Base-by-base conservation (phyloP, 2,113 vertebrate species). In the Ardeotis arabs region DNA sequence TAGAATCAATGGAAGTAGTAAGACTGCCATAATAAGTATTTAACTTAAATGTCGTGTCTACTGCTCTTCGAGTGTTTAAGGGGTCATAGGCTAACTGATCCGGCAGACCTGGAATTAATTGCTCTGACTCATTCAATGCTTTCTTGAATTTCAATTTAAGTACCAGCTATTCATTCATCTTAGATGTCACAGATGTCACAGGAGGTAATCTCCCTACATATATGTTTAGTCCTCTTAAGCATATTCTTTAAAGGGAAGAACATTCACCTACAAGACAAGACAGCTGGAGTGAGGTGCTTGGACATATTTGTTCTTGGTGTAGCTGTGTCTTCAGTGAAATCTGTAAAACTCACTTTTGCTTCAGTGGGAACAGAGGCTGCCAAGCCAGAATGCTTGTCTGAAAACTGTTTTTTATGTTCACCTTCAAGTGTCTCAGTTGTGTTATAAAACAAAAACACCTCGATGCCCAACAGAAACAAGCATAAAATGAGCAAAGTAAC, bases 41-140 rank as follows among this genome's bases (percentile, higher is more conserved):
- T 93, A 91, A 93, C 74, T 91, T 87, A 87, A 84, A 91, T 91
- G 62, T 94, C 94, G 87, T 81, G 74, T 96, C 91, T 96, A 73
- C 74, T 33, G 87, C 66, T 96, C 80, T 87, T 56, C 58, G 77
- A 89, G 70, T 91, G 89, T 95, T 96, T 93, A 95, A 94, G 62
- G 33, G 93, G 89, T 95, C 95, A 91, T 58, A 96, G 93, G 91
- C 89, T 96, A 96, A 97, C 96, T 94, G 87, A 53, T 97, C 69
- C 18, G 1, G 66, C 89, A 96, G 91, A 97, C 91, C 74, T 89
- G 9, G 21, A 93, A 96, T 96, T 96, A 96, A 96, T 96, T 95
- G 60, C 77, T 97, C 81, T 94, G 91, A 92, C 62, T 96, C 91
- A 84, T 94, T 94, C 84, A 82, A 89, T 95, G 74, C 84, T 97